These are phyloP conservation scores for Halcyon senegalensis DNA, from an alignment of 2,113 vertebrate genomes.

Conservation along the genomic window DNA sequence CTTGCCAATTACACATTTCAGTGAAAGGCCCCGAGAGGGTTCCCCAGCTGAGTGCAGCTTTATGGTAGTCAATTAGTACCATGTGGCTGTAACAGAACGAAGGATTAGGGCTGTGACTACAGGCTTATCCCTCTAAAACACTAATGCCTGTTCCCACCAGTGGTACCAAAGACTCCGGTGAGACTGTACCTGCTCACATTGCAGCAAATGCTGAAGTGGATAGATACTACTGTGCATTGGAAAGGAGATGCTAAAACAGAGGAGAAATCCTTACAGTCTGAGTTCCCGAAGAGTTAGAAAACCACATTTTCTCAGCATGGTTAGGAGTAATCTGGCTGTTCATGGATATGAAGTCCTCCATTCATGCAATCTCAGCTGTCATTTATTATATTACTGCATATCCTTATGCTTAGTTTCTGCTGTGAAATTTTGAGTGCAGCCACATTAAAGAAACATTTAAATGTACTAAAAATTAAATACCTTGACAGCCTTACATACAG, in stretches of 20 bases:
- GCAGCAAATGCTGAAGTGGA: background rate
- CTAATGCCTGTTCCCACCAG: fast-evolving
- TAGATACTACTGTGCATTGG: background rate
- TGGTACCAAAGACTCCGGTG: background rate
- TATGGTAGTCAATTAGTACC: background rate
- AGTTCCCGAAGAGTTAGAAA: background rate
- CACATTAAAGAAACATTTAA: background rate
- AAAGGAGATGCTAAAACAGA: background rate
- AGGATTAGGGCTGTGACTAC: background rate
- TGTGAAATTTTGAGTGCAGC: background rate
- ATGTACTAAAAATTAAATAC: background rate
- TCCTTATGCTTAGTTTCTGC: background rate
- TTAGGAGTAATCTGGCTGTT: background rate
- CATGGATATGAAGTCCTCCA: background rate
- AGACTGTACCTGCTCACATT: background rate
- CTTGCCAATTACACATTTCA: fast-evolving
- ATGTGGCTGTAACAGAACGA: background rate
- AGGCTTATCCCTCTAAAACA: background rate
- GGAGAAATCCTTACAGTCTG: background rate
- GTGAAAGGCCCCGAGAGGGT: background rate
- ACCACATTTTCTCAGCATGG: background rate
- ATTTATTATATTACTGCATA: background rate
- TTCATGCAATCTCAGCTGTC: background rate
- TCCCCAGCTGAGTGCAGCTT: background rate
- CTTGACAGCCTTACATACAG: background rate